Percentiles rank a stretch among this genome's conserved stretches.
phyloP scores from a whole-genome alignment of 2,797 vertebrate species.

The Pogonophryne albipinna region DNA sequence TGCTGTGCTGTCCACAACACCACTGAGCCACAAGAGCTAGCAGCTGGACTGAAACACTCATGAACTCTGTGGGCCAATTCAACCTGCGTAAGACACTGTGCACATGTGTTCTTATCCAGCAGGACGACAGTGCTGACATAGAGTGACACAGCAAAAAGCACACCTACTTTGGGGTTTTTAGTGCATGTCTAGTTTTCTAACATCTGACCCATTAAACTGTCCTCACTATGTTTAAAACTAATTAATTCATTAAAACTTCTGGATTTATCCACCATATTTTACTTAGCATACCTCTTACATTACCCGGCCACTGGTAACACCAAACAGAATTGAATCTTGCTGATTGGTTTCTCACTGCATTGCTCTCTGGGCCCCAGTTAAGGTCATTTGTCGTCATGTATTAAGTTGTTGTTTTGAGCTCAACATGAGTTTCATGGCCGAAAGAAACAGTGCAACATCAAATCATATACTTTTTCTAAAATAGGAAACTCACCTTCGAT shows the following conservation, averaged over 20 bases:
- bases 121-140: conserved; percentile 4
- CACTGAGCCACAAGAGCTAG: conserved; percentile 31
- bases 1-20: conserved; percentile 36
- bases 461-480: conserved; percentile 24
- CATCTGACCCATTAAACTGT: neutral
- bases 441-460: conserved; percentile 10
- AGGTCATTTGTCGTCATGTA: neutral
- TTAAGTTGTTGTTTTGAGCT: neutral
- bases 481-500: conserved; percentile 24
- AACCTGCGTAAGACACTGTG: neutral
- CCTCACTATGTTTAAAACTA: neutral
- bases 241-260: neutral
- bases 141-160: neutral
- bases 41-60: conserved; percentile 2
- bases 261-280: neutral
- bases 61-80: conserved; percentile 11
- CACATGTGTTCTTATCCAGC: neutral
- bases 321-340: neutral
- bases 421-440: neutral
- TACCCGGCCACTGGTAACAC: neutral
- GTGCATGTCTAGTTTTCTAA: neutral
- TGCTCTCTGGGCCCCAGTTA: neutral
- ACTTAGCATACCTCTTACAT: neutral
- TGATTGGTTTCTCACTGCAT: neutral
- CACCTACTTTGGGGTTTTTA: neutral